Evolutionary conservation across 2,888 invertebrate genomes (phyloP).

Genomic region (Hydraecia micacea): DNA sequence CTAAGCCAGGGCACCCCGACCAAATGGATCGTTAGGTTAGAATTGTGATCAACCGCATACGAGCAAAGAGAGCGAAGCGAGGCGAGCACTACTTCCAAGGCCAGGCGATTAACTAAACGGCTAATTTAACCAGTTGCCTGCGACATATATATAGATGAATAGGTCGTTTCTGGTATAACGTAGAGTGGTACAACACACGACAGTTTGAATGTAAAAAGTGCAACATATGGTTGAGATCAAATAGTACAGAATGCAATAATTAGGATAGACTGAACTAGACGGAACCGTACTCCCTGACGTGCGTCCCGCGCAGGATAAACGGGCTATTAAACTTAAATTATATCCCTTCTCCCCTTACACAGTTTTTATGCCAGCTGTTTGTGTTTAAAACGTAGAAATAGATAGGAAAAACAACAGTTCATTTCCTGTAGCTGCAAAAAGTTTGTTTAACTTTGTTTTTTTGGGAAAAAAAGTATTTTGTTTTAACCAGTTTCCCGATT

Average conservation of each 20-base stretch:
- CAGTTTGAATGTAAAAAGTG: background rate
- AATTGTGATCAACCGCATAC: no score
- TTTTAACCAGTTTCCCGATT: background rate
- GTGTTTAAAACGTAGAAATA: background rate
- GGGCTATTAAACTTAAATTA: slow-evolving; percentile 43
- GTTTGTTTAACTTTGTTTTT: background rate
- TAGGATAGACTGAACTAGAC: slow-evolving; percentile 33
- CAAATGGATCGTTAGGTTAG: no score
- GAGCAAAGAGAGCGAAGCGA: no score
- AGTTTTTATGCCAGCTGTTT: slow-evolving; percentile 20
- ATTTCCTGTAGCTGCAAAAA: slow-evolving; percentile 9
- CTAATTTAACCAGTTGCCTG: no score
- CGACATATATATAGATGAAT: no score
- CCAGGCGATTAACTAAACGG: no score
- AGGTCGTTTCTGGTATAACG: background rate
- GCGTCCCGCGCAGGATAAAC: slow-evolving; percentile 31
- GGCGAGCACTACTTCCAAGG: no score
- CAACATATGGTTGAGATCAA: slow-evolving; percentile 35
- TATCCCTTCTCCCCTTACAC: slow-evolving; percentile 29
- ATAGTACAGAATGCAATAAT: slow-evolving; percentile 34
- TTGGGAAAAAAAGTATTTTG: background rate
- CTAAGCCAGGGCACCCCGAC: no score
- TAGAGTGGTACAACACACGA: background rate
- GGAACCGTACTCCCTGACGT: slow-evolving; percentile 10
- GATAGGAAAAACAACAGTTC: background rate